Base-by-base conservation (phyloP, 2,797 vertebrate genomes). In the Gymnothorax reevesii region DNA sequence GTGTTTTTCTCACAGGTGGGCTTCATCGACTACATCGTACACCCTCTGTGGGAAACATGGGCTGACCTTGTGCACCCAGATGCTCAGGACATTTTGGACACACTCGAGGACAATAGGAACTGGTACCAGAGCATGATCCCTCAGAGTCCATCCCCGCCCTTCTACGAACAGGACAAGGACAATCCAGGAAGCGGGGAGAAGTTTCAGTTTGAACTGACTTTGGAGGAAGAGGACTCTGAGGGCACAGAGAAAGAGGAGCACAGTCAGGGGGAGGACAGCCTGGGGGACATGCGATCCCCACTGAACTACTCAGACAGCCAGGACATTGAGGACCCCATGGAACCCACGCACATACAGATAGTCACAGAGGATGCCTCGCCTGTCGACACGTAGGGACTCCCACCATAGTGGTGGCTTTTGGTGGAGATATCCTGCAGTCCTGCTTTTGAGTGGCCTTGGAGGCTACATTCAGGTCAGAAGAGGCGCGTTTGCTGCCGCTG, bases 81-180 rank as follows among this genome's bases (percentile, higher is more conserved):
- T 0, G 98, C 98, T 84, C 98, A 99, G 94, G 98, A 99, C 94
- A 99, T 99, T 91, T 95, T 99, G 94, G 98, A 99, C 92, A 99
- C 97, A 0, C 92, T 99, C 91, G 98, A 99, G 94, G 98, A 99
- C 94, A 99, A 99, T 95, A 97, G 98, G 93, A 99, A 99, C 96
- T 99, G 98, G 98, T 99, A 99, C 95, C 98, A 99, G 96, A 99
- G 98, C 93, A 99, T 99, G 98, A 99, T 99, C 89, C 98, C 98
- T 82, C 98, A 98, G 93, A 99, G 98, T 89, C 98, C 98, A 0
- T 99, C 98, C 20, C 98, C 98, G 13, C 97, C 98, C 0, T 96
- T 98, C 91, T 98, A 98, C 0, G 98, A 98, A 87, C 95, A 95
- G 86, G 96, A 94, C 89, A 95, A 96, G 64, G 98, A 98, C 90